Conservation (phyloP, 2,888 invertebrate genomes). For the Protophormia terraenovae region DNA sequence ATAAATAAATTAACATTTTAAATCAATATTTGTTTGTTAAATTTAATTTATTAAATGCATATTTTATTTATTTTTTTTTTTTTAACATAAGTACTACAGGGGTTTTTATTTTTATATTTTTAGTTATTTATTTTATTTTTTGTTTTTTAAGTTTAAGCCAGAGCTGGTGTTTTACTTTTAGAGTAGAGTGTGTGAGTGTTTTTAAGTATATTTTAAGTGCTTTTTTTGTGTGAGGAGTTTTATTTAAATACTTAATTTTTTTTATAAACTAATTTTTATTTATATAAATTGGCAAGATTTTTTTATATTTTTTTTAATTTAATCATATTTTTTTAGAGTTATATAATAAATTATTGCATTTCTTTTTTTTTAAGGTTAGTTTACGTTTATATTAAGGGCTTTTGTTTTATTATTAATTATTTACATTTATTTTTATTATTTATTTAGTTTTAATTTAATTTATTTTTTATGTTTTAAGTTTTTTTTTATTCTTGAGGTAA, state of each 20-base stretch:
- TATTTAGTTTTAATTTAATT: not conserved
- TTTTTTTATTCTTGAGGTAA: conserved; percentile 58
- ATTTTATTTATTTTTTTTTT: conserved; percentile 33
- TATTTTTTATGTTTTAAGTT: conserved; percentile 4
- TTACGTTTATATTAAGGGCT: conserved; percentile 32
- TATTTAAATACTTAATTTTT: conserved; percentile 35
- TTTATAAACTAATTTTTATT: not conserved
- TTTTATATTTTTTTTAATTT: conserved; percentile 10
- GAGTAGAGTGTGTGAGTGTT: not conserved
- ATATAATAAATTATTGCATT: conserved; percentile 65
- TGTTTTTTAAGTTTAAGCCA: conserved; percentile 26
- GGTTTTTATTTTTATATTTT: conserved; percentile 12
- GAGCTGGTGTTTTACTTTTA: conserved; percentile 46
- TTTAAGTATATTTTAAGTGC: conserved; percentile 48
- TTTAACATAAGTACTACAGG: not conserved
- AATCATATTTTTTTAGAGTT: conserved; percentile 18
- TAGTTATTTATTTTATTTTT: conserved; percentile 20
- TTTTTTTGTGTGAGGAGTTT: conserved; percentile 10
- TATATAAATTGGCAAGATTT: conserved; percentile 62
- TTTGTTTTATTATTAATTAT: conserved; percentile 13
- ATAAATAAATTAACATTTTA: conserved; percentile 23
- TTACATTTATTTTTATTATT: conserved; percentile 29
- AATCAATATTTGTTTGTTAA: no score
- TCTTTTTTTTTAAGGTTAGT: conserved; percentile 10
- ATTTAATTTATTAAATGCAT: conserved; percentile 50